These are phyloP conservation scores for Proteles cristata DNA, from an alignment of 2,113 vertebrate species.

Conservation along the genomic window DNA sequence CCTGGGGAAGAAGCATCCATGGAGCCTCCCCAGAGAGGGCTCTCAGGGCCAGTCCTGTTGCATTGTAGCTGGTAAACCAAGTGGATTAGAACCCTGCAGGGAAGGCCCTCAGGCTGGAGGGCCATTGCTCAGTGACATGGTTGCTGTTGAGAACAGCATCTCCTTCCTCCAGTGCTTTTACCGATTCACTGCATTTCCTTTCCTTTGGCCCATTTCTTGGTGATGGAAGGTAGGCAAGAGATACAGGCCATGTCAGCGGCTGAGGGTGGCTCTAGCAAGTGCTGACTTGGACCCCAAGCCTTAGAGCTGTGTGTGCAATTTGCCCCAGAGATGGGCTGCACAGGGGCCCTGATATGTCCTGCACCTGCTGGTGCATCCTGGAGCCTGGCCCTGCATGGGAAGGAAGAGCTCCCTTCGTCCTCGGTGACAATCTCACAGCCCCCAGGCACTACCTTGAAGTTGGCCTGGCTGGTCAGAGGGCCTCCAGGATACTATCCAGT, in stretches of 20 bases:
- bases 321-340: not conserved
- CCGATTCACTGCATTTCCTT: not conserved
- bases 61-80: no score
- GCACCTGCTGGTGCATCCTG: not conserved
- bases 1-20: not conserved
- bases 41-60: no score
- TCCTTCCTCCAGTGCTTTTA: not conserved
- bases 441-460: fast-evolving
- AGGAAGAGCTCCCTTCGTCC: not conserved
- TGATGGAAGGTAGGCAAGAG: not conserved
- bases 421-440: not conserved
- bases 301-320: not conserved
- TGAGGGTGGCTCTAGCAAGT: not conserved
- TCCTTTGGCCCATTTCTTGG: not conserved
- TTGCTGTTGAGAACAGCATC: not conserved
- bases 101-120: not conserved
- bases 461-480: not conserved
- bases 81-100: not conserved
- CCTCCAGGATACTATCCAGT: not conserved
- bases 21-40: not conserved
- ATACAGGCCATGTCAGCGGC: not conserved
- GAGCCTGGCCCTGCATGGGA: not conserved
- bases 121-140: not conserved
- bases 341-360: not conserved
- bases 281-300: not conserved